phyloP scores from a whole-genome alignment of 1,140 invertebrate genomes.

The Plectrocnemia conspersa region DNA sequence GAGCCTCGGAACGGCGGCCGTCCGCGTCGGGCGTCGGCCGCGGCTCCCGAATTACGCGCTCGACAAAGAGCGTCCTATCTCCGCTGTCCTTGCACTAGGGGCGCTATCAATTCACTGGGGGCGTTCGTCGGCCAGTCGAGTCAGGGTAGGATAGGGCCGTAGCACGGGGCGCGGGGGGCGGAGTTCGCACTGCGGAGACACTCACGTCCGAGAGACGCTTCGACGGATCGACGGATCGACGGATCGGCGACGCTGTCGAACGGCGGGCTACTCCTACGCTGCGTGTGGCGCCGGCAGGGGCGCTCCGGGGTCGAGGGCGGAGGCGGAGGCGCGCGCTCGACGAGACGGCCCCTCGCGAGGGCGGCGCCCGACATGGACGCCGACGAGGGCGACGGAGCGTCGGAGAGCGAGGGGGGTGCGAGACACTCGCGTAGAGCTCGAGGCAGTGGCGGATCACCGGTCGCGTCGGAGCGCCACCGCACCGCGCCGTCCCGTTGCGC shows the following conservation, averaged over 20 bases:
- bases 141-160: background rate
- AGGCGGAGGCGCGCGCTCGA: background rate
- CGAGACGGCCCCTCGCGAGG: background rate
- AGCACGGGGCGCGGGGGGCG: background rate
- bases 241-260: background rate
- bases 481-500: background rate
- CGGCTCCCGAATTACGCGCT: too few species aligned
- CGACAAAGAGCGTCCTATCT: too few species aligned
- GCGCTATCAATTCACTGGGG: background rate
- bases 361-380: background rate
- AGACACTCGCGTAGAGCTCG: too few species aligned
- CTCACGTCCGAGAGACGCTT: background rate
- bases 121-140: background rate
- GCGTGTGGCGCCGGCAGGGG: background rate
- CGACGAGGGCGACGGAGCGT: too few species aligned
- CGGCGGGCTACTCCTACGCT: background rate
- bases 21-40: background rate
- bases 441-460: constrained; percentile 10
- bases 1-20: background rate
- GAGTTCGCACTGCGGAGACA: too few species aligned
- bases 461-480: constrained; percentile 7
- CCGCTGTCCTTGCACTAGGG: background rate
- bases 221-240: background rate
- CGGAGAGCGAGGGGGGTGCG: too few species aligned
- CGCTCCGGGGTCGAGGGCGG: background rate